phyloP scores from a whole-genome alignment of 1,140 invertebrate species.

The Pseudobourletiella spinata region DNA sequence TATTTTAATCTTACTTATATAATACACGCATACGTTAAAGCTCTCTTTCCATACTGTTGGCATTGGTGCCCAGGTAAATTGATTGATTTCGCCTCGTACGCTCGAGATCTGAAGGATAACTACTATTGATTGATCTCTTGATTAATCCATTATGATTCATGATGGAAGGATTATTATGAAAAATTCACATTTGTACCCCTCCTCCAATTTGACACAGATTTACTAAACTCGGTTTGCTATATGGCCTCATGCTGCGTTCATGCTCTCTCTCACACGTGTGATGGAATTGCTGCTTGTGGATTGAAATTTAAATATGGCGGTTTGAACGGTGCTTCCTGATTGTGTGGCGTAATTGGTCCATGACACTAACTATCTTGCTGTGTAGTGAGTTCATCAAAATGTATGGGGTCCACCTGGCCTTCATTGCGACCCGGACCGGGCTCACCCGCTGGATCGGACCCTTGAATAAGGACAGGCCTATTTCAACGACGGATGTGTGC shows the following conservation, averaged over 20 bases:
- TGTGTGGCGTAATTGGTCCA: no score
- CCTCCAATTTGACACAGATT: no score
- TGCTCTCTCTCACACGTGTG: not conserved
- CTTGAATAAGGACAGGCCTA: not conserved
- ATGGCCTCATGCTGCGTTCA: constrained; percentile 1
- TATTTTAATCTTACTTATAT: no score
- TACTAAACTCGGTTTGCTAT: not conserved
- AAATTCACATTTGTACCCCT: no score
- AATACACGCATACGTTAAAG: constrained; percentile 12
- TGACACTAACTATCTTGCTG: not conserved
- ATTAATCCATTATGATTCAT: no score
- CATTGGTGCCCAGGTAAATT: constrained; percentile 11
- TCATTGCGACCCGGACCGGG: constrained; percentile 81
- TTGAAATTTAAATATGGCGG: not conserved
- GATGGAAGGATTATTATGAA: no score
- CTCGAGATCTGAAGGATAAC: not conserved
- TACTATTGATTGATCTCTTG: not conserved
- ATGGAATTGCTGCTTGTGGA: not conserved
- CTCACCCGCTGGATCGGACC: constrained; percentile 67
- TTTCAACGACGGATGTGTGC: constrained; percentile 1
- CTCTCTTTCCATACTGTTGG: constrained; percentile 5
- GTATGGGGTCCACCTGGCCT: constrained; percentile 70
- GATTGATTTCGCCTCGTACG: not conserved
- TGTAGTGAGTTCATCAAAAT: constrained; percentile 74
- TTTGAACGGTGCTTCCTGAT: not conserved